These are phyloP conservation scores for Caenorhabditis zanzibari DNA, from an alignment of 2,888 invertebrate species.

Conservation along the genomic window DNA sequence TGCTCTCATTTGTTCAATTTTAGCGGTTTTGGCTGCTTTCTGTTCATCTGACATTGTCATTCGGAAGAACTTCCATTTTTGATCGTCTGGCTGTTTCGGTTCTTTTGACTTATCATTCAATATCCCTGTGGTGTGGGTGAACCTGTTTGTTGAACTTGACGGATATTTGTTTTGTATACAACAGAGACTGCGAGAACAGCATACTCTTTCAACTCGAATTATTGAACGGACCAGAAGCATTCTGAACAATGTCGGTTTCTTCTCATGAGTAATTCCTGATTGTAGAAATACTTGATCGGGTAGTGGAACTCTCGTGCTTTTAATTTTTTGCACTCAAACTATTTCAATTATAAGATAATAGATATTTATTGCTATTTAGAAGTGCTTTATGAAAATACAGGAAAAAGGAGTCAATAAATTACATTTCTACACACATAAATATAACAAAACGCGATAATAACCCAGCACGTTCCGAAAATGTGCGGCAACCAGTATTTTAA, in stretches of 20 bases:
- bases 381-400: slow-evolving; percentile 22
- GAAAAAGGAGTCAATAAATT: slow-evolving; percentile 46
- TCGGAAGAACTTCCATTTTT: slow-evolving; percentile 69
- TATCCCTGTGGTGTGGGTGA: not conserved
- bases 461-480: slow-evolving; percentile 32
- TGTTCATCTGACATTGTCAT: slow-evolving; percentile 79
- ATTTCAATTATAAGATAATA: slow-evolving; percentile 8
- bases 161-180: not conserved
- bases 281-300: slow-evolving; percentile 31
- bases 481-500: slow-evolving; percentile 43
- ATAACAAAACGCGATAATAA: slow-evolving; percentile 30
- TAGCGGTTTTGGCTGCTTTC: slow-evolving; percentile 73
- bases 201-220: not conserved
- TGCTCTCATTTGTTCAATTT: slow-evolving; percentile 73
- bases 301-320: slow-evolving; percentile 23
- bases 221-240: slow-evolving; percentile 42
- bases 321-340: not conserved
- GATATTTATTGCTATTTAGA: slow-evolving; percentile 37
- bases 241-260: not conserved
- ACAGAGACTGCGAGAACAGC: slow-evolving; percentile 16
- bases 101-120: not conserved
- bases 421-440: slow-evolving; percentile 36
- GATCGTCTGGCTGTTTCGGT: slow-evolving; percentile 28
- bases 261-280: not conserved
- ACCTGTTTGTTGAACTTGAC: not conserved